Evolutionary conservation across 2,888 invertebrate species (phyloP), one percentile per base, ranked within the genome.

Genomic region (Gymnosoma rotundatum): DNA sequence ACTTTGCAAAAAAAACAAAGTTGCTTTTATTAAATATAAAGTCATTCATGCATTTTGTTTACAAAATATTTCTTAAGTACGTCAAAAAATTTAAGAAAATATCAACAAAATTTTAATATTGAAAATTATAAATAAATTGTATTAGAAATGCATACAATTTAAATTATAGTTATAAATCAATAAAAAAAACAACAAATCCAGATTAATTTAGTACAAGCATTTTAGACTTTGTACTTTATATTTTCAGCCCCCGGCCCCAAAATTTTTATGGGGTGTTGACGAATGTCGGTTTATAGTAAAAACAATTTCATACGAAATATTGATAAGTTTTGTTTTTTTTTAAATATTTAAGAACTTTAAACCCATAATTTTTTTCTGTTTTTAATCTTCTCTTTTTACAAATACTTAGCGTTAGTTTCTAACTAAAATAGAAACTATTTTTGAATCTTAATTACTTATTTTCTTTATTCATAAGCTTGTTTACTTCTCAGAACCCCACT

Each of bases 261-360:
- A 38, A n/a, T n/a, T n/a, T 10, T 58, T n/a, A 58, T 50, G 58
- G 78, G 78, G 58, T 79, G 66, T 72, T 72, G 63, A 78, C 78
- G 58, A 3, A 50, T n/a, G n/a, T 16, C 42, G 0, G 20, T 60
- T 38, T 42, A 12, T 14, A 18, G 54, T 10, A 42, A 48, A 60
- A 63, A 63, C 54, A 67, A 50, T 21, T 32, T 9, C 4, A 60
- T 14, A 32, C 12, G 18, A 52, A 66, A 58, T 60, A 69, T 42
- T 78, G 76, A 78, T 78, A 78, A 78, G 76, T 42, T 12, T 12
- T 42, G 38, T 10, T 52, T 5, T 12, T 58, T 6, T 12, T 7
- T 38, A 36, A 54, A 69, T 32, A n/a, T 20, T 16, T 38, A 54
- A 21, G 38, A 42, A 42, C 54, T 48, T 32, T 14, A 14, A 48